Percentiles rank a stretch among this genome's conserved stretches.
Evolutionary conservation across 1,140 invertebrate species (phyloP).

Genomic region (Luehdorfia chinensis): DNA sequence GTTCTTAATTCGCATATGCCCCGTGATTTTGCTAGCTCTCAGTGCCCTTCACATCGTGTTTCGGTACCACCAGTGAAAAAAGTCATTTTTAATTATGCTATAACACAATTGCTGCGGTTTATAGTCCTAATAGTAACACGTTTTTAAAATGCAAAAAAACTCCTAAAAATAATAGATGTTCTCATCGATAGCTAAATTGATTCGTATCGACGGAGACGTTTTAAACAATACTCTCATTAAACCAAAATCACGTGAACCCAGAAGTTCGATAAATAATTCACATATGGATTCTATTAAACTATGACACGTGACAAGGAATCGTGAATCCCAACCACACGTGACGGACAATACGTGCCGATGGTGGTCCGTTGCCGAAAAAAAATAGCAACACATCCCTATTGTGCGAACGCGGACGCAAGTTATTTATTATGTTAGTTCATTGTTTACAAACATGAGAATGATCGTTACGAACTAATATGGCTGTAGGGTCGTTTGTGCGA

Average conservation of each 20-base stretch:
- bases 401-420: not conserved
- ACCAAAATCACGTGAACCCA: slow-evolving; percentile 5
- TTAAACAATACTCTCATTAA: slow-evolving; percentile 10
- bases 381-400: slow-evolving; percentile 6
- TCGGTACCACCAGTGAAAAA: too few species aligned
- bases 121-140: too few species aligned
- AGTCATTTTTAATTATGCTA: too few species aligned
- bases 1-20: too few species aligned
- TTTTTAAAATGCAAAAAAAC: too few species aligned
- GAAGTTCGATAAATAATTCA: not conserved
- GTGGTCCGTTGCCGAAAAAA: slow-evolving; percentile 1
- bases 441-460: slow-evolving; percentile 3
- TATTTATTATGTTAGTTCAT: slow-evolving; percentile 8
- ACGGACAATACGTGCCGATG: slow-evolving; percentile 1
- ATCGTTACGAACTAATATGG: slow-evolving; percentile 1
- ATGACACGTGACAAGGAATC: slow-evolving; percentile 9
- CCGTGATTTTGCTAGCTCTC: too few species aligned
- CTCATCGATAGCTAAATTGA: too few species aligned
- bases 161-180: too few species aligned
- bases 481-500: not conserved
- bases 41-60: too few species aligned
- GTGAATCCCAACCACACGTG: slow-evolving; percentile 6
- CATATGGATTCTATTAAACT: slow-evolving; percentile 1
- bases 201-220: not conserved
- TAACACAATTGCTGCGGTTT: too few species aligned